These are phyloP conservation scores for Euwallacea fornicatus DNA, from an alignment of 1,140 invertebrate species.

Conservation along the genomic window DNA sequence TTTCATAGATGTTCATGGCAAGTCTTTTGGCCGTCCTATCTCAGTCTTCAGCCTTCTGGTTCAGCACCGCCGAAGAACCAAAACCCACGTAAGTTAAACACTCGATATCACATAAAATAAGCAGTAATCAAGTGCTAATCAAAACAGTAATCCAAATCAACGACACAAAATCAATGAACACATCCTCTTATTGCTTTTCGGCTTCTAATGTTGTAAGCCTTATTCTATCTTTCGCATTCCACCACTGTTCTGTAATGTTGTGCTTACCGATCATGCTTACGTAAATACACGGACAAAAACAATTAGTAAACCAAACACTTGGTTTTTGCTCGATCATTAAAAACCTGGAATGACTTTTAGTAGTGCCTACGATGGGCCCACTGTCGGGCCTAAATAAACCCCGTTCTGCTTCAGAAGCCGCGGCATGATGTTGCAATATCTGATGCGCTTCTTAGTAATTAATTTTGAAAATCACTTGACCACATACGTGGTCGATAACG, in stretches of 20 bases:
- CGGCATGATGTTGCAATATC: background rate
- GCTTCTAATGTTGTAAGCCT: background rate
- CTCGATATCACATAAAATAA: slow-evolving; percentile 11
- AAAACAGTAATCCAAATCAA: background rate
- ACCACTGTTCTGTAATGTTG: slow-evolving; percentile 2
- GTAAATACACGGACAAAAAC: slow-evolving; percentile 13
- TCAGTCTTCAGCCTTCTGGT: slow-evolving; percentile 35
- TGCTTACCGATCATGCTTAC: slow-evolving; percentile 7
- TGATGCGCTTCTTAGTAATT: background rate
- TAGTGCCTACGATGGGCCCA: too few species aligned
- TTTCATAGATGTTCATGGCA: slow-evolving; percentile 17
- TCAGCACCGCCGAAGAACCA: slow-evolving; percentile 21
- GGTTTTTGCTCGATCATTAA: slow-evolving; percentile 22
- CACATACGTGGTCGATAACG: background rate
- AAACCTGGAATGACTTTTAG: background rate
- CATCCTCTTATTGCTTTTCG: too few species aligned
- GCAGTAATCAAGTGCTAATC: background rate
- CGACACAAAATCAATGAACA: too few species aligned
- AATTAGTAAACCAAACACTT: too few species aligned
- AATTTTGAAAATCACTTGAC: background rate
- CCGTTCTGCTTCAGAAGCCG: too few species aligned
- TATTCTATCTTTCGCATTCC: background rate
- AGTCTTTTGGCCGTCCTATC: slow-evolving; percentile 24
- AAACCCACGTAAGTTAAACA: slow-evolving; percentile 34
- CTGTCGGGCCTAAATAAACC: too few species aligned